Percentiles rank a stretch among this genome's conserved stretches.
These are phyloP conservation scores for Agapornis canus DNA, from an alignment of 2,797 vertebrate species.

Conservation along the genomic window DNA sequence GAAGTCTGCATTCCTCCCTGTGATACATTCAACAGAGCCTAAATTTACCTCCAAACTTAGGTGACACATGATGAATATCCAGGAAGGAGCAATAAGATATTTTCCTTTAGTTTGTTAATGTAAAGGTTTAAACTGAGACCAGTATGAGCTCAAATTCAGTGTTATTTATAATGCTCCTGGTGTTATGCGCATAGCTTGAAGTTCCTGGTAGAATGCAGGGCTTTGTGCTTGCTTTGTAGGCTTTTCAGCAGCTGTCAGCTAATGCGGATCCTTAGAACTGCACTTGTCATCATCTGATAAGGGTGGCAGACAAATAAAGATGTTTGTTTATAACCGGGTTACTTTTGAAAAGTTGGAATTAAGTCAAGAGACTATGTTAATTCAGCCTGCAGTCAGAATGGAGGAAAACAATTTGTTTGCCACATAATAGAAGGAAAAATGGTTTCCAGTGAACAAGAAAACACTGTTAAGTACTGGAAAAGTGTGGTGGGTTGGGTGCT, in stretches of 20 bases:
- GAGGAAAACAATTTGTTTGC: background rate
- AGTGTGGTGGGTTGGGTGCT: background rate
- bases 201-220: background rate
- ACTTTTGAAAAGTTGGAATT: background rate
- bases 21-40: background rate
- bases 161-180: background rate
- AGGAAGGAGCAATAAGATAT: accelerated
- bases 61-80: background rate
- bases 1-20: background rate
- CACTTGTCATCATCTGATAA: background rate
- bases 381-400: background rate
- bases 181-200: background rate
- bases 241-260: background rate
- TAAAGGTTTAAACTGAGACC: background rate
- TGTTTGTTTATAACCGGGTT: background rate
- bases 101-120: background rate
- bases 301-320: background rate
- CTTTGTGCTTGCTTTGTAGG: background rate
- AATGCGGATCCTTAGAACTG: background rate
- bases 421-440: background rate
- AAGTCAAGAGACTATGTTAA: background rate
- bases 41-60: background rate
- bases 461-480: background rate
- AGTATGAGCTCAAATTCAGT: background rate
- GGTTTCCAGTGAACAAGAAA: background rate